phyloP scores from a whole-genome alignment of 2,113 vertebrate species.

The Oxygymnocypris stewartii region DNA sequence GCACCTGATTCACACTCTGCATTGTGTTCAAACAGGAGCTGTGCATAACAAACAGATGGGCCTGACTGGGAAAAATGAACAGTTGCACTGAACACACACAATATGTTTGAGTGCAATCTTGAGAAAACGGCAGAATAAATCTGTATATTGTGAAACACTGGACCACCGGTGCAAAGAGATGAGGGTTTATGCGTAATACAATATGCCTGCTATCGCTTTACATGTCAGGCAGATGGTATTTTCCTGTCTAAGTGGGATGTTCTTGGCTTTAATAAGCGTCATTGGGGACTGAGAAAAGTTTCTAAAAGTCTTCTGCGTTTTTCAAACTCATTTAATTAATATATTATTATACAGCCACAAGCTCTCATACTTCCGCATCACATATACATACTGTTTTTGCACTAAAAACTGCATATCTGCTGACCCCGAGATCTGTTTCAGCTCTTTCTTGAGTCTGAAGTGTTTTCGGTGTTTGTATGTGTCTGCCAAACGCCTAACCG shows the following conservation, averaged over 20 bases:
- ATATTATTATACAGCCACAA: background rate
- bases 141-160: background rate
- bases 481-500: conserved; percentile 34
- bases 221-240: background rate
- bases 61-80: background rate
- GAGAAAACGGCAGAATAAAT: background rate
- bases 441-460: conserved; percentile 40
- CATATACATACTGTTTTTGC: background rate
- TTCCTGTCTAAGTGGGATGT: background rate
- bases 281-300: background rate
- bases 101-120: background rate
- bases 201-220: background rate
- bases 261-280: background rate
- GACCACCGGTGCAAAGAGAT: conserved; percentile 33
- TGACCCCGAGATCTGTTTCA: background rate
- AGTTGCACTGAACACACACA: background rate
- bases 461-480: conserved; percentile 31
- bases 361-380: background rate
- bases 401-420: conserved; percentile 24
- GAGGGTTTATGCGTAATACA: background rate
- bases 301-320: background rate
- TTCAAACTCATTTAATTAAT: background rate
- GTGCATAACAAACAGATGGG: conserved; percentile 21
- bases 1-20: background rate
- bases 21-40: background rate